Conservation (phyloP, 2,797 vertebrate genomes). For the Squalus acanthias region DNA sequence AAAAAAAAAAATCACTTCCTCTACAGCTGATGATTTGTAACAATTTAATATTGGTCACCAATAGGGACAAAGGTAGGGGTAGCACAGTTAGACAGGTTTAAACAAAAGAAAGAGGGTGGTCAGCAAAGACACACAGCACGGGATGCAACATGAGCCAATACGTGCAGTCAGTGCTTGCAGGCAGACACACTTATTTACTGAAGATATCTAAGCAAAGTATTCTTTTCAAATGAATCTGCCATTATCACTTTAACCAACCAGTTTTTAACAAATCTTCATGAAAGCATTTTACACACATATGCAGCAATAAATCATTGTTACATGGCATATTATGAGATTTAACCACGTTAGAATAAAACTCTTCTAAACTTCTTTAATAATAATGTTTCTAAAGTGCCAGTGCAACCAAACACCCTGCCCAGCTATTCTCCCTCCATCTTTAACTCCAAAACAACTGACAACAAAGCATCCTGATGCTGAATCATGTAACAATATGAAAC, state of each 20-base stretch:
- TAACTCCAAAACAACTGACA: not conserved
- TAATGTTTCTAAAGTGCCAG: too few species aligned
- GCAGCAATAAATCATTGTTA: too few species aligned
- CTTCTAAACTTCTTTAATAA: too few species aligned
- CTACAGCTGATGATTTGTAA: not conserved
- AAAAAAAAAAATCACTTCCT: not conserved
- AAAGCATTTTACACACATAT: too few species aligned
- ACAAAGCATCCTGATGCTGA: not conserved
- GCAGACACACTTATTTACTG: too few species aligned
- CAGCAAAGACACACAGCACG: not conserved
- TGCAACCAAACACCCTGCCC: not conserved
- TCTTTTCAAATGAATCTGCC: too few species aligned
- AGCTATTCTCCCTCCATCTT: not conserved
- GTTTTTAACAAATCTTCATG: too few species aligned
- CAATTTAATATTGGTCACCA: not conserved
- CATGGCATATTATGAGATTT: too few species aligned
- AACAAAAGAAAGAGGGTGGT: not conserved
- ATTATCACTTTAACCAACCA: too few species aligned
- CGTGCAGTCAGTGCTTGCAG: not conserved
- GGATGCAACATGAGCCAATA: not conserved
- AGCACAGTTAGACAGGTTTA: not conserved
- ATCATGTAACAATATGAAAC: not conserved
- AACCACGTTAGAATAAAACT: too few species aligned
- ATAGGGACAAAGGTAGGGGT: not conserved
- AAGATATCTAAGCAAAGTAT: too few species aligned